phyloP scores from a whole-genome alignment of 2,113 vertebrate genomes.

The Addax nasomaculatus region DNA sequence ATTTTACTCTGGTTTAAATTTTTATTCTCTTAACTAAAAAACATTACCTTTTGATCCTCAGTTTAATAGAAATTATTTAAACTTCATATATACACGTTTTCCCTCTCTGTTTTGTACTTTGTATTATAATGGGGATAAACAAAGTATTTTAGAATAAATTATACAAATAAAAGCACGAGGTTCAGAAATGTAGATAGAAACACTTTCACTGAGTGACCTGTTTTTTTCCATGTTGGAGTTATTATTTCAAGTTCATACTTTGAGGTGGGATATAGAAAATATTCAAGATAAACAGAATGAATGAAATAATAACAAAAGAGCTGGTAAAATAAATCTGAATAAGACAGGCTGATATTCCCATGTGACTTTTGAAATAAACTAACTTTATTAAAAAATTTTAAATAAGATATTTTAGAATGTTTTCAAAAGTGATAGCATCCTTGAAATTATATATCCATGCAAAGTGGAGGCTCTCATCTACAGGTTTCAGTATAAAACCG shows the following conservation, averaged over 20 bases:
- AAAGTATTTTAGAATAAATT: neutral
- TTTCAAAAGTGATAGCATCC: neutral
- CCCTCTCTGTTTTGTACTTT: neutral
- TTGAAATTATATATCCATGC: neutral
- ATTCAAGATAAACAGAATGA: neutral
- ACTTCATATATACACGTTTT: neutral
- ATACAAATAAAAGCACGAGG: neutral
- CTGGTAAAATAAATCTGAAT: neutral
- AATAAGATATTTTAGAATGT: neutral
- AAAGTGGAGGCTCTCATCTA: neutral
- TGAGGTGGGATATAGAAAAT: neutral
- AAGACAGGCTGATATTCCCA: neutral
- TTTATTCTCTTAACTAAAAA: conserved; percentile 36
- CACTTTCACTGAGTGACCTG: neutral
- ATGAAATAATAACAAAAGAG: neutral
- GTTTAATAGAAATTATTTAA: conserved; percentile 39
- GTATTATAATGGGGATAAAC: neutral
- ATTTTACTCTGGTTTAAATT: neutral
- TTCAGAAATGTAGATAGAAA: neutral
- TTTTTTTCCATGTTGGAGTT: neutral
- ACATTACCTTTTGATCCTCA: neutral
- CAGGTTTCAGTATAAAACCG: neutral
- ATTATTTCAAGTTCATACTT: neutral
- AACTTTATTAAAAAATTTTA: neutral
- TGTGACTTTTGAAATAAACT: neutral